Conservation (phyloP, 2,888 invertebrate genomes). For the Seira sanloemensis region DNA sequence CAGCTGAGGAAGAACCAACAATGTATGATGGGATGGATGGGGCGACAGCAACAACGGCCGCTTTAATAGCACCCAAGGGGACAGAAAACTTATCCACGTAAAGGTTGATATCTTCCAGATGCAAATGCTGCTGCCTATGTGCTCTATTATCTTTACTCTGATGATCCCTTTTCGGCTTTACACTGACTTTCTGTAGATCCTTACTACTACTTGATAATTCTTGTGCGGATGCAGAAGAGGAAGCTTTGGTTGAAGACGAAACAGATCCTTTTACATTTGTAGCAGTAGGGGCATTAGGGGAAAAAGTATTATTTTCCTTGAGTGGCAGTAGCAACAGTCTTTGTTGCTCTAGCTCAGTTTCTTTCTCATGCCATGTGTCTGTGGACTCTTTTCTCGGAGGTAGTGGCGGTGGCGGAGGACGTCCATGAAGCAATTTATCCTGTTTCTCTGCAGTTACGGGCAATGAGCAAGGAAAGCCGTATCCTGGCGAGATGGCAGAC, state of each 20-base stretch:
- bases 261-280: slow-evolving; percentile 37
- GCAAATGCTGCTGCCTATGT: slow-evolving; percentile 48
- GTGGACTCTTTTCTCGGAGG: slow-evolving; percentile 15
- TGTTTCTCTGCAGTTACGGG: slow-evolving; percentile 44
- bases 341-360: slow-evolving; percentile 12
- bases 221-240: slow-evolving; percentile 32
- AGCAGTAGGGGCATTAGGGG: slow-evolving; percentile 27
- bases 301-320: slow-evolving; percentile 59
- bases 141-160: slow-evolving; percentile 41
- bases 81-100: slow-evolving; percentile 66
- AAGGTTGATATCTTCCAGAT: slow-evolving; percentile 67
- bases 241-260: slow-evolving; percentile 18
- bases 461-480: slow-evolving; percentile 52
- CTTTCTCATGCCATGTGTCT: slow-evolving; percentile 55
- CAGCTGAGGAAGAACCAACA: slow-evolving; percentile 46
- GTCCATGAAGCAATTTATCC: slow-evolving; percentile 1
- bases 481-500: slow-evolving; percentile 39
- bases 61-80: slow-evolving; percentile 67
- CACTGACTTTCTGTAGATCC: background rate
- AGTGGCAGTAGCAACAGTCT: slow-evolving; percentile 36
- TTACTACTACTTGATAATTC: slow-evolving; percentile 37
- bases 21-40: slow-evolving; percentile 64
- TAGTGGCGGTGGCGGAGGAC: slow-evolving; percentile 30
- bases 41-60: slow-evolving; percentile 59
- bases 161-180: slow-evolving; percentile 50